These are phyloP conservation scores for Drosophila aff. DNA, from an alignment of 1,140 invertebrate species.

Conservation along the genomic window DNA sequence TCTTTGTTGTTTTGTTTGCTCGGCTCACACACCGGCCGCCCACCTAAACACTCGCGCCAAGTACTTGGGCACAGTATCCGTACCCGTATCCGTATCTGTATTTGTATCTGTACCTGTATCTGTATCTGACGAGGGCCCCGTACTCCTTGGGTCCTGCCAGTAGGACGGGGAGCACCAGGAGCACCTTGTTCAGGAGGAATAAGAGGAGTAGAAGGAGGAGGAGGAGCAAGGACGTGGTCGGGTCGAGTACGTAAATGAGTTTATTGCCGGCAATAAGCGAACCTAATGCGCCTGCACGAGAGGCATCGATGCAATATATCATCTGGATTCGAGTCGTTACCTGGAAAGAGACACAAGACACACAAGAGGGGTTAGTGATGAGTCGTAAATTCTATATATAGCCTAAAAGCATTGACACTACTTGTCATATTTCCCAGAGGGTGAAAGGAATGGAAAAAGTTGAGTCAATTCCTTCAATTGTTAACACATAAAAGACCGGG, in stretches of 20 bases:
- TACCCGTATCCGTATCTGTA: slow-evolving; percentile 9
- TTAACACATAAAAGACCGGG: background rate
- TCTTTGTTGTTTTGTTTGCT: slow-evolving; percentile 33
- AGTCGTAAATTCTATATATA: slow-evolving; percentile 32
- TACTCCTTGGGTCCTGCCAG: slow-evolving; percentile 26
- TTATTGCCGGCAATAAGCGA: slow-evolving; percentile 54
- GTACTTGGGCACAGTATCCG: slow-evolving; percentile 36
- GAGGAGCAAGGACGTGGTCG: slow-evolving; percentile 2
- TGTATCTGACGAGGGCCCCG: slow-evolving; percentile 21
- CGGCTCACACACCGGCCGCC: slow-evolving; percentile 26
- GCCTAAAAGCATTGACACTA: slow-evolving; percentile 8
- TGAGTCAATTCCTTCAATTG: background rate
- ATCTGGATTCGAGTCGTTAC: slow-evolving; percentile 54
- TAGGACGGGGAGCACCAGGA: slow-evolving; percentile 13
- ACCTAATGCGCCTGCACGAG: slow-evolving; percentile 51
- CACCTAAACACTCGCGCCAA: slow-evolving; percentile 37
- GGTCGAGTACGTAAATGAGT: slow-evolving; percentile 50
- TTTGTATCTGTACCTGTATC: slow-evolving; percentile 7
- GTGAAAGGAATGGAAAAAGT: background rate
- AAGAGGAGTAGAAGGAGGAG: background rate
- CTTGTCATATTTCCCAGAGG: slow-evolving; percentile 8
- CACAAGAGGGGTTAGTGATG: slow-evolving; percentile 25
- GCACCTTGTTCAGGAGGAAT: background rate
- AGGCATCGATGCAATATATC: slow-evolving; percentile 53
- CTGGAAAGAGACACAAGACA: slow-evolving; percentile 43